Evolutionary conservation across 2,113 vertebrate species (phyloP), one percentile per base, ranked within the genome.

Genomic region (Platysteira castanea): DNA sequence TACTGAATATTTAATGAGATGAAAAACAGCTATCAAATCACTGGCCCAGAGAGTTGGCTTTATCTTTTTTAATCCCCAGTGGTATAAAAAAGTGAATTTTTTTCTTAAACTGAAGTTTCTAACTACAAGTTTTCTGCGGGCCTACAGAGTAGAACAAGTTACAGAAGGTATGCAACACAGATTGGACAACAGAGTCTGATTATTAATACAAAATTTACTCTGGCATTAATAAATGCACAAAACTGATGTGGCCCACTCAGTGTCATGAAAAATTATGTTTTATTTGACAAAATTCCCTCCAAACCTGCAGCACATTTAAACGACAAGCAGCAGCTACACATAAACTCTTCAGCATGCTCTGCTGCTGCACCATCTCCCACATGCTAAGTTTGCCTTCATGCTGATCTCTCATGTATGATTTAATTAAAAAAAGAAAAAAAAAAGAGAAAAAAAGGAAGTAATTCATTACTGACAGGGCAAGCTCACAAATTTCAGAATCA

Each of bases 1-100:
- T 7, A 31, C 18, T 7, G 33, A 82, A 21, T 13, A 27, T 21
- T 35, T 33, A 15, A 71, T 17, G 3, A 39, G 20, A 35, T 13
- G 1, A 71, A 83, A 82, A 22, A 8, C 46, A 83, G 35, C 41
- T 60, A 56, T 9, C 17, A 67, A 74, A 68, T 8, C 41, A 67
- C 11, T 15, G 28, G 28, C 12, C 53, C 39, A 75, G 14, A 87
- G 11, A 56, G 22, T 1, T 0, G 1, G 49, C 2, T 28, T 28
- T 1, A 31, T 12, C 8, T 64, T 39, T 49, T 35, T 28, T 7
- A 61, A 68, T 13, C 4, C 16, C 3, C 5, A 16, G 12, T 19
- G 28, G 9, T 49, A 76, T 33, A 10, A 87, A 82, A 37, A 61
- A 33, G 4, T 4, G 9, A 27, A 59, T 33, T 47, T 44, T 60